Conservation (phyloP, 1,140 invertebrate genomes). For the Brachionus asplanchnoidis region DNA sequence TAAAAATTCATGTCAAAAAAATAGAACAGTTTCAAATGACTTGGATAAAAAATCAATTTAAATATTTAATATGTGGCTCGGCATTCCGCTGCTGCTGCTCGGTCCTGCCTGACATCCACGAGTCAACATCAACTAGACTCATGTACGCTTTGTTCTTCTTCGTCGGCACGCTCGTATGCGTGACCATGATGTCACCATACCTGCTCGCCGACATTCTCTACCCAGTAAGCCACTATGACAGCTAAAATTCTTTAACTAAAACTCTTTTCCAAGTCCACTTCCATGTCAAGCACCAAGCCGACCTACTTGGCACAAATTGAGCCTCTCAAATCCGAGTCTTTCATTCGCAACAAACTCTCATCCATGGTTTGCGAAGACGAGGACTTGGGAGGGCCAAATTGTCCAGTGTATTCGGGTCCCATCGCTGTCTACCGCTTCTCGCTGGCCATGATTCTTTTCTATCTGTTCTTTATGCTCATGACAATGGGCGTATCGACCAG, state of each 20-base stretch:
- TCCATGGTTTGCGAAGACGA: constrained; percentile 10
- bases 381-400: constrained; percentile 20
- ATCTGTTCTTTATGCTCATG: not conserved
- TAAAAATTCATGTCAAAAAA: not conserved
- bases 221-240: not conserved
- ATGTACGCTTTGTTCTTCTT: constrained; percentile 58
- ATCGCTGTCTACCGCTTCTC: constrained; percentile 83
- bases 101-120: constrained; percentile 54
- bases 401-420: constrained; percentile 77
- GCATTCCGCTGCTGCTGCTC: constrained; percentile 51
- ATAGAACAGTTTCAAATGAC: constrained; percentile 21
- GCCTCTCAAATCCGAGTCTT: not conserved
- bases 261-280: not conserved
- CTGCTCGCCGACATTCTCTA: constrained; percentile 50
- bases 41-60: not conserved
- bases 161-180: constrained; percentile 54
- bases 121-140: constrained; percentile 58
- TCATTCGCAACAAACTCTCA: not conserved
- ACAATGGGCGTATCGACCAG: constrained; percentile 59
- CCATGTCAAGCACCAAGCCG: not conserved
- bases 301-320: not conserved
- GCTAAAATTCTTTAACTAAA: not conserved
- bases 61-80: constrained; percentile 27
- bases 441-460: constrained; percentile 87
- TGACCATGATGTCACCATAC: constrained; percentile 56